Percentiles rank a stretch among this genome's conserved stretches.
Evolutionary conservation across 2,888 invertebrate genomes (phyloP).

Genomic region (Hipparchia sbordonii): DNA sequence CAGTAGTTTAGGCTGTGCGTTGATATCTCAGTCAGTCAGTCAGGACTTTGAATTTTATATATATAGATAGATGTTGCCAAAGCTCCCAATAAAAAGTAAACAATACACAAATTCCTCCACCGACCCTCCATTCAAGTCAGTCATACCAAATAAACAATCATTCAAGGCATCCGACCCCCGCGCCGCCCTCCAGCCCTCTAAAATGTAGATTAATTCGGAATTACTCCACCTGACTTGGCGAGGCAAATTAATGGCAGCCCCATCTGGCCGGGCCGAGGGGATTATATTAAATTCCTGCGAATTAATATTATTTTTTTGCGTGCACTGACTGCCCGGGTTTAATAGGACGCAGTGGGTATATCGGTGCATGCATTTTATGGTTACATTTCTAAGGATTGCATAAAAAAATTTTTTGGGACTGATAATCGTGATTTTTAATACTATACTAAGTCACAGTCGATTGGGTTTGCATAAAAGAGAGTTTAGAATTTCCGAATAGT

Average conservation of each 20-base stretch:
- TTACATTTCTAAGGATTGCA: background rate
- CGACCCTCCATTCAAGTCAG: constrained; percentile 30
- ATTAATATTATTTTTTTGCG: constrained; percentile 61
- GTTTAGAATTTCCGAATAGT: too few relatives aligned
- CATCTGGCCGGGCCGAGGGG: constrained; percentile 57
- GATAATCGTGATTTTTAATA: too few relatives aligned
- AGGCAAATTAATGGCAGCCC: constrained; percentile 52
- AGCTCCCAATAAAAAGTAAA: background rate
- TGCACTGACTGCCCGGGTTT: constrained; percentile 38
- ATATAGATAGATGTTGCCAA: too few relatives aligned
- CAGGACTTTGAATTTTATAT: too few relatives aligned
- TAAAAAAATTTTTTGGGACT: too few relatives aligned
- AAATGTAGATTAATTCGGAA: constrained; percentile 59
- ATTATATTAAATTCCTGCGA: constrained; percentile 65
- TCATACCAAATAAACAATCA: constrained; percentile 42
- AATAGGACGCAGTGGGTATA: background rate
- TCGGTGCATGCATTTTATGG: background rate
- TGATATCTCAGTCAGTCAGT: too few relatives aligned
- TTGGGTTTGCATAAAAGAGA: too few relatives aligned
- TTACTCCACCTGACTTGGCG: constrained; percentile 59
- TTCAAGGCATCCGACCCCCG: constrained; percentile 38
- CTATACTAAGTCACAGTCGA: too few relatives aligned
- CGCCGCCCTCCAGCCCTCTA: constrained; percentile 45
- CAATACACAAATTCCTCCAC: constrained; percentile 12
- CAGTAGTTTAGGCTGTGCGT: too few relatives aligned